These are phyloP conservation scores for Adelognathus sp. DNA, from an alignment of 2,888 invertebrate species.

Conservation along the genomic window DNA sequence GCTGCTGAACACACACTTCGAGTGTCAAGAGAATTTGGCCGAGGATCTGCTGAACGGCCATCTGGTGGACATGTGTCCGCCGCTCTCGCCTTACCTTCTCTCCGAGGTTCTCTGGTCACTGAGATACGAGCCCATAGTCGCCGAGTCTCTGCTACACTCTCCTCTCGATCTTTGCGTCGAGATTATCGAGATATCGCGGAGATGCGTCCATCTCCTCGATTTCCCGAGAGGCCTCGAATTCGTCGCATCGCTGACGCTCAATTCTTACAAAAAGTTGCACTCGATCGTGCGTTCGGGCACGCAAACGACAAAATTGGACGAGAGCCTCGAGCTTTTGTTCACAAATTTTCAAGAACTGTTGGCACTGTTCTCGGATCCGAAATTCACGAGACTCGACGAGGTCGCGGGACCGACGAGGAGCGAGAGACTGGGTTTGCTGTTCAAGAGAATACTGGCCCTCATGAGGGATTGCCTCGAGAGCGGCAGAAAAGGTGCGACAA, in stretches of 20 bases:
- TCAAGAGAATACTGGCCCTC: constrained; percentile 68
- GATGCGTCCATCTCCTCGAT: constrained; percentile 67
- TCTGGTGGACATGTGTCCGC: constrained; percentile 73
- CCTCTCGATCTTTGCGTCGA: constrained; percentile 75
- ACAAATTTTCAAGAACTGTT: constrained; percentile 69
- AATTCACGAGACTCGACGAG: constrained; percentile 59
- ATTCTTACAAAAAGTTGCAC: constrained; percentile 67
- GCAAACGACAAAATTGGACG: constrained; percentile 61
- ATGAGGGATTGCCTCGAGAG: constrained; percentile 62
- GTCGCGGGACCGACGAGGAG: constrained; percentile 50
- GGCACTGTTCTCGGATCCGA: constrained; percentile 60
- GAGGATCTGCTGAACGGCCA: constrained; percentile 73
- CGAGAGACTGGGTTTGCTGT: constrained; percentile 66
- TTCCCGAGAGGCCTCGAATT: constrained; percentile 65
- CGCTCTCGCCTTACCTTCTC: constrained; percentile 74
- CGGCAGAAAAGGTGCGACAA: constrained; percentile 24
- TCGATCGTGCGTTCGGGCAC: constrained; percentile 59
- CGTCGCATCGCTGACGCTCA: constrained; percentile 57
- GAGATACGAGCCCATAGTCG: constrained; percentile 71
- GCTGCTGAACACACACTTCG: constrained; percentile 74
- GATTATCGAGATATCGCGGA: constrained; percentile 66
- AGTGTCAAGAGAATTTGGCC: constrained; percentile 68
- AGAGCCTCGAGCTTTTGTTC: constrained; percentile 62
- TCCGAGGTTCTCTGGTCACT: constrained; percentile 73
- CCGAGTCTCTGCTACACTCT: constrained; percentile 69